These are phyloP conservation scores for Echeneis naucrates DNA, from an alignment of 2,797 vertebrate species.

Conservation along the genomic window DNA sequence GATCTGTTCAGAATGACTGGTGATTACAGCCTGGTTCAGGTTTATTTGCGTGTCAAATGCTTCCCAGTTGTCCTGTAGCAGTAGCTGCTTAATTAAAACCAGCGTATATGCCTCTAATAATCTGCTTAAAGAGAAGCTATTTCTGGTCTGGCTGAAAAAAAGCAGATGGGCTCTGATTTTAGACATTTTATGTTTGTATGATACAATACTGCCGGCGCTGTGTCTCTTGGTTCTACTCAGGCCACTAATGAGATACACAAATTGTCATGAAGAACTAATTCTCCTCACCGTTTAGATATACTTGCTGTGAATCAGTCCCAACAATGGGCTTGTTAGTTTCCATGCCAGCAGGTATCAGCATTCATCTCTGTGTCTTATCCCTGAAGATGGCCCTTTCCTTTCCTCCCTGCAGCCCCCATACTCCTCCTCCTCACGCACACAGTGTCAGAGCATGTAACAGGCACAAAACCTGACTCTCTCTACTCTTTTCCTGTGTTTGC, in stretches of 20 bases:
- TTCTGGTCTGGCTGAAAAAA: slow-evolving; percentile 30
- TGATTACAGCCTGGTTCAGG: slow-evolving; percentile 36
- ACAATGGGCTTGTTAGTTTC: slow-evolving; percentile 59
- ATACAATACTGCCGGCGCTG: slow-evolving; percentile 27
- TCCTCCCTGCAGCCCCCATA: slow-evolving; percentile 18
- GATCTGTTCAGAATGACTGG: slow-evolving; percentile 37
- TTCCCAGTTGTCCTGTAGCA: slow-evolving; percentile 29
- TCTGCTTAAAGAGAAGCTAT: slow-evolving; percentile 31
- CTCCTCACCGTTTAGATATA: slow-evolving; percentile 61
- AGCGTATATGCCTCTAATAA: slow-evolving; percentile 29
- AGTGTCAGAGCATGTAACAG: slow-evolving; percentile 16
- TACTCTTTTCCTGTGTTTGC: slow-evolving; percentile 38
- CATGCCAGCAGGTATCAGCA: slow-evolving; percentile 54
- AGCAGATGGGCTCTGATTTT: slow-evolving; percentile 31
- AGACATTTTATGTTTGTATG: slow-evolving; percentile 47
- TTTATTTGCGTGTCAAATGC: slow-evolving; percentile 50
- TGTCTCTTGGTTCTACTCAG: slow-evolving; percentile 57
- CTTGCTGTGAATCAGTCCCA: slow-evolving; percentile 61
- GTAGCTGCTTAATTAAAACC: slow-evolving; percentile 37
- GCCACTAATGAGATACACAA: slow-evolving; percentile 68
- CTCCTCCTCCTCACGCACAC: background rate
- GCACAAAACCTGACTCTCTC: slow-evolving; percentile 29
- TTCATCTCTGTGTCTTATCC: slow-evolving; percentile 43
- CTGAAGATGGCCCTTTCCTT: slow-evolving; percentile 41
- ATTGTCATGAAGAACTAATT: slow-evolving; percentile 70